A percentile compares a stretch with the other conserved stretches of the same genome.
Conservation (phyloP, 2,888 invertebrate genomes). For the Caenorhabditis zanzibari region DNA sequence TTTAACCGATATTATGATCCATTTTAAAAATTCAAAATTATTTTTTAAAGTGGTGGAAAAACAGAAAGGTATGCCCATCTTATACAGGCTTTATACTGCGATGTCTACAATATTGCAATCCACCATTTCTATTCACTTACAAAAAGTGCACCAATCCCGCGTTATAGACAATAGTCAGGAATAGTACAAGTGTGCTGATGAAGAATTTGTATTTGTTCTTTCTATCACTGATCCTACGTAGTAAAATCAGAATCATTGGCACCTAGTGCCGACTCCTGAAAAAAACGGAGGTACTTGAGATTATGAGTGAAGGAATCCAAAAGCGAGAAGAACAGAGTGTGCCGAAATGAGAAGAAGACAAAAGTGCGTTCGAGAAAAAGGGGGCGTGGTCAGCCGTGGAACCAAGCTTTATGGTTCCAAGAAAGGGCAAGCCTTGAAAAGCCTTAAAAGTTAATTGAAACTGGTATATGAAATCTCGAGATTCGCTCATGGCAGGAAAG, state of each 20-base stretch:
- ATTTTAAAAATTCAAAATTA: too few relatives aligned
- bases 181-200: slow-evolving; percentile 42
- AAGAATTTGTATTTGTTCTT: slow-evolving; percentile 35
- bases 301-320: neutral
- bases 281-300: neutral
- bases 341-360: slow-evolving; percentile 10
- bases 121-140: slow-evolving; percentile 21
- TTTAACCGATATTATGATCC: too few relatives aligned
- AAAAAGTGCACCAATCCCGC: slow-evolving; percentile 50
- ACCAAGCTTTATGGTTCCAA: slow-evolving; percentile 38
- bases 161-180: slow-evolving; percentile 52
- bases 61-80: too few relatives aligned
- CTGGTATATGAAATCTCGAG: slow-evolving; percentile 5
- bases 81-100: too few relatives aligned
- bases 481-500: neutral
- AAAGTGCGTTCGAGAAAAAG: slow-evolving; percentile 31
- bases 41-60: too few relatives aligned
- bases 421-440: neutral
- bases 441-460: slow-evolving; percentile 51
- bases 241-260: slow-evolving; percentile 39
- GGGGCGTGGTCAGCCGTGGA: slow-evolving; percentile 4
- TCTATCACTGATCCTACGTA: slow-evolving; percentile 34
- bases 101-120: too few relatives aligned
- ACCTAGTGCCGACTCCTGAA: slow-evolving; percentile 31
- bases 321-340: neutral